A percentile compares a stretch with the other conserved stretches of the same genome.
Conservation (phyloP, 2,113 vertebrate species). For the Coptodon bakossiorum region DNA sequence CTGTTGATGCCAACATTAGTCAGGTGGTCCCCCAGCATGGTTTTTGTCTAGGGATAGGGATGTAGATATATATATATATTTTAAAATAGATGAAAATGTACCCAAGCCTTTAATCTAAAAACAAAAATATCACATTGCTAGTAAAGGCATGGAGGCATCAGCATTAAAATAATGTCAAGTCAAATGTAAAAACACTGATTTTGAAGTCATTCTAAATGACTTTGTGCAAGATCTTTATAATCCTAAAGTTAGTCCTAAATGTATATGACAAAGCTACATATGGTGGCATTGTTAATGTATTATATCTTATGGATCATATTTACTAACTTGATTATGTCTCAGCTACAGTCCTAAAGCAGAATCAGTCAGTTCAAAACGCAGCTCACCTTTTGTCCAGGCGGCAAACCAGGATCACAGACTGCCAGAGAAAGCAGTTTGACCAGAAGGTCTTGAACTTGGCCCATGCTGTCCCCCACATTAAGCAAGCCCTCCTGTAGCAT, state of each 20-base stretch:
- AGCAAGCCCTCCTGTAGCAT: slow-evolving; percentile 94
- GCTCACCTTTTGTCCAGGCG: slow-evolving; percentile 89
- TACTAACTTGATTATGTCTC: neutral
- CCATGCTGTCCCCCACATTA: slow-evolving; percentile 93
- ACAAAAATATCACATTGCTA: neutral
- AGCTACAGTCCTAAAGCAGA: neutral
- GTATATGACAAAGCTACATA: neutral
- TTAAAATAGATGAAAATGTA: neutral
- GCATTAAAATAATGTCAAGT: neutral
- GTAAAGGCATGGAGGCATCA: neutral
- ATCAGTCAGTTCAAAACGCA: neutral
- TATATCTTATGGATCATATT: neutral
- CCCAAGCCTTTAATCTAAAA: neutral
- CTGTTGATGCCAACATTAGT: slow-evolving; percentile 94
- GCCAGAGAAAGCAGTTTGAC: slow-evolving; percentile 91
- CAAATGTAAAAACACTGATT: neutral
- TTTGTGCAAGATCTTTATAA: neutral
- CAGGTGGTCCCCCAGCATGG: slow-evolving; percentile 93
- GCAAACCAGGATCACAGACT: slow-evolving; percentile 92
- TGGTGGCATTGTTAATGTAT: neutral
- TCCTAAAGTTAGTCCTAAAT: neutral
- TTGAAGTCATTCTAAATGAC: neutral
- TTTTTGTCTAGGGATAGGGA: slow-evolving; percentile 80
- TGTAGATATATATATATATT: fast-evolving
- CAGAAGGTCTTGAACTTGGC: slow-evolving; percentile 93